phyloP scores from a whole-genome alignment of 2,113 vertebrate species.

The Carassius carassius region DNA sequence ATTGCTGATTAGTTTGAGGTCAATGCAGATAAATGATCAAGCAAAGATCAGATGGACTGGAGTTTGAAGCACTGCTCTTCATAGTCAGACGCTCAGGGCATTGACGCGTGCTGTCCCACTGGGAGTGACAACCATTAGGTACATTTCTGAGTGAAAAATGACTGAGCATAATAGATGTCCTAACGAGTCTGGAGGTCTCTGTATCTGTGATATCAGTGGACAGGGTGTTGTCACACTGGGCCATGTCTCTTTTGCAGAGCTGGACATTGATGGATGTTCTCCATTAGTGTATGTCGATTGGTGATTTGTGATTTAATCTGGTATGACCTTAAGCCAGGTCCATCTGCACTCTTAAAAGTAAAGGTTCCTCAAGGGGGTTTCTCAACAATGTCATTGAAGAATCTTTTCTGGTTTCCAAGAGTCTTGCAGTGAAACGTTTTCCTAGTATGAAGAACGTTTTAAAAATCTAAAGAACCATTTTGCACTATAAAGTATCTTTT shows the following conservation, averaged over 20 bases:
- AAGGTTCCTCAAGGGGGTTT: neutral
- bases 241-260: slow-evolving; percentile 54
- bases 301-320: slow-evolving; percentile 49
- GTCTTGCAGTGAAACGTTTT: too few species aligned
- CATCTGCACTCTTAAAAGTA: slow-evolving; percentile 33
- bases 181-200: slow-evolving; percentile 52
- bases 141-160: slow-evolving; percentile 50
- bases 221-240: slow-evolving; percentile 60
- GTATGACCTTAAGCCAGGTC: slow-evolving; percentile 12
- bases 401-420: too few species aligned
- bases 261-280: slow-evolving; percentile 55
- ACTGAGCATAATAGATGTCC: slow-evolving; percentile 58
- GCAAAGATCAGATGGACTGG: slow-evolving; percentile 7
- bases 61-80: slow-evolving; percentile 36
- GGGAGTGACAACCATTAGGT: slow-evolving; percentile 43
- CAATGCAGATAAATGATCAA: slow-evolving; percentile 45
- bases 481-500: neutral
- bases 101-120: slow-evolving; percentile 23
- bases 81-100: neutral
- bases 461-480: neutral
- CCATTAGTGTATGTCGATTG: slow-evolving; percentile 41
- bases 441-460: neutral
- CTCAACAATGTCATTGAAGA: neutral
- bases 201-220: slow-evolving; percentile 50
- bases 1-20: slow-evolving; percentile 33